These are phyloP conservation scores for Epicampocera succincta DNA, from an alignment of 2,888 invertebrate species.

Conservation along the genomic window DNA sequence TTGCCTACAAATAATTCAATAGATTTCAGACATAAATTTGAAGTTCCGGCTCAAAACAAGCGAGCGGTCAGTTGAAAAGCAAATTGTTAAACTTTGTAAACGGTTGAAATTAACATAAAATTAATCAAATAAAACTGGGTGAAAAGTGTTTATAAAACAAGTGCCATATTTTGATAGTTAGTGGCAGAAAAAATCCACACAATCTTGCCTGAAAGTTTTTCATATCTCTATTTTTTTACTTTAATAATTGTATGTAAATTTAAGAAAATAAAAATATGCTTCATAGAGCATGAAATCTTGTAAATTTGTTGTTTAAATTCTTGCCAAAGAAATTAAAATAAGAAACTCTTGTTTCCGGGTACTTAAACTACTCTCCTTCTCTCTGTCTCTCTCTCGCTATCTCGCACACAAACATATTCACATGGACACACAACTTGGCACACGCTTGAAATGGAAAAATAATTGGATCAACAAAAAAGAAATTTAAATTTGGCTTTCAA, in stretches of 20 bases:
- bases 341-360: background rate
- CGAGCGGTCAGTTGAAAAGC: too few species aligned
- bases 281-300: constrained; percentile 65
- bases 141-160: too few species aligned
- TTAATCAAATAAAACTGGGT: too few species aligned
- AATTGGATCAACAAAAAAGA: constrained; percentile 3
- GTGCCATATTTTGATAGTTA: too few species aligned
- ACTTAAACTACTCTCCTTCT: too few species aligned
- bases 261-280: constrained; percentile 45
- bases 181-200: too few species aligned
- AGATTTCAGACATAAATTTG: too few species aligned
- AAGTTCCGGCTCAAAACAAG: too few species aligned
- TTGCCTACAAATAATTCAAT: too few species aligned
- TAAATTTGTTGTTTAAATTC: constrained; percentile 19
- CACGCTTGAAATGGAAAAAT: background rate
- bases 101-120: too few species aligned
- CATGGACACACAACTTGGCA: background rate
- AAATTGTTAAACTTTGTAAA: too few species aligned
- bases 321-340: background rate
- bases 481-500: background rate
- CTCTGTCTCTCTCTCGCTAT: too few species aligned
- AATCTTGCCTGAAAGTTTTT: background rate
- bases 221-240: background rate
- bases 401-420: background rate
- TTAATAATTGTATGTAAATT: constrained; percentile 12